Percentiles rank a stretch among this genome's conserved stretches.
These are phyloP conservation scores for Blastobasis adustella DNA, from an alignment of 2,888 invertebrate genomes.

Conservation along the genomic window DNA sequence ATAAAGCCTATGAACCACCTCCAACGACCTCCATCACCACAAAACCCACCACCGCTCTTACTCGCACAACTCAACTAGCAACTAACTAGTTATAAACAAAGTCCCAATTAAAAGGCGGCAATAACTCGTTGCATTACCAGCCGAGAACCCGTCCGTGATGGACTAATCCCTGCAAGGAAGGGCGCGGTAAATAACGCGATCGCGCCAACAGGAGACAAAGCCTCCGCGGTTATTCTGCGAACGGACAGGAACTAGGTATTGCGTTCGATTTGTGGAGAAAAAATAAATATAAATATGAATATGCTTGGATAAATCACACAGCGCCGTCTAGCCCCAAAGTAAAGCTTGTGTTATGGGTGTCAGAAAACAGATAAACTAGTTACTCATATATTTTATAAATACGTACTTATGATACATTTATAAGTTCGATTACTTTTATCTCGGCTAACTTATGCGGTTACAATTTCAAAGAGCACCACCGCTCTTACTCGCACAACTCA, in stretches of 20 bases:
- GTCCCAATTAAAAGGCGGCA: constrained; percentile 23
- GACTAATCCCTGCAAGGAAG: constrained; percentile 45
- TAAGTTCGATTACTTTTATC: constrained; percentile 76
- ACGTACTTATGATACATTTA: constrained; percentile 43
- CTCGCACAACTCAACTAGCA: too few relatives aligned
- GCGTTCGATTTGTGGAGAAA: neutral
- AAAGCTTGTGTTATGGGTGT: neutral
- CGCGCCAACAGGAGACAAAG: constrained; percentile 41
- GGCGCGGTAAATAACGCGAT: constrained; percentile 53
- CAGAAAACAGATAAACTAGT: neutral
- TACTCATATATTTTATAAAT: neutral
- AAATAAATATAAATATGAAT: neutral
- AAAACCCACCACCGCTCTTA: too few relatives aligned
- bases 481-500: too few relatives aligned
- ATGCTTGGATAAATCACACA: too few relatives aligned
- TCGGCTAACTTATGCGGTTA: constrained; percentile 74
- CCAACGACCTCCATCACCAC: too few relatives aligned
- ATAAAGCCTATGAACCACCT: too few relatives aligned
- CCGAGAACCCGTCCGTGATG: constrained; percentile 43
- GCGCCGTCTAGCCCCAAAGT: too few relatives aligned
- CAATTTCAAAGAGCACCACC: constrained; percentile 66
- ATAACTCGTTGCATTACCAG: constrained; percentile 45
- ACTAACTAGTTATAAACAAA: neutral
- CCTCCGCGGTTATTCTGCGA: constrained; percentile 31
- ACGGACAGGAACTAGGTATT: neutral